Evolutionary conservation across 2,113 vertebrate species (phyloP).

Genomic region (Athene cunicularia): DNA sequence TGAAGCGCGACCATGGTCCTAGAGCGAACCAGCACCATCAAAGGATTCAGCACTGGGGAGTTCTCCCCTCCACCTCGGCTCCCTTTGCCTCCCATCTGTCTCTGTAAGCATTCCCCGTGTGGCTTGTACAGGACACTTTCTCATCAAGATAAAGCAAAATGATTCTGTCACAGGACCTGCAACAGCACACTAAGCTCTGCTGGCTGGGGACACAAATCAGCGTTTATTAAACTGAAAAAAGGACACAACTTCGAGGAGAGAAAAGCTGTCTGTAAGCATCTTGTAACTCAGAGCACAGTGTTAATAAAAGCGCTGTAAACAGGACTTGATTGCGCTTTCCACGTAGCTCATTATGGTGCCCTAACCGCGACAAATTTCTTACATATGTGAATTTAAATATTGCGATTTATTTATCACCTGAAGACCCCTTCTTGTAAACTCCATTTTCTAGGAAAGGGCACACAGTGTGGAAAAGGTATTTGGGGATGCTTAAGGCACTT

Average conservation of each 20-base stretch:
- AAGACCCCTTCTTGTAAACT: background rate
- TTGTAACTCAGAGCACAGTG: background rate
- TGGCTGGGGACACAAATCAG: conserved; percentile 10
- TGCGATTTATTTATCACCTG: background rate
- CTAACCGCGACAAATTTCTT: background rate
- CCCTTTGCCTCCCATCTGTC: background rate
- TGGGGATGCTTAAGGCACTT: background rate
- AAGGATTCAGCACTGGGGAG: background rate
- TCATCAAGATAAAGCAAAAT: conserved; percentile 26
- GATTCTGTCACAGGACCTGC: background rate
- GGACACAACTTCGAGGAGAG: background rate
- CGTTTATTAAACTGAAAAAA: conserved; percentile 19
- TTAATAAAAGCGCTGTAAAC: conserved; percentile 31
- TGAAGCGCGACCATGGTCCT: background rate
- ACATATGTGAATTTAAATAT: background rate
- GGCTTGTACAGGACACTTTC: background rate
- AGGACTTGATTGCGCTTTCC: background rate
- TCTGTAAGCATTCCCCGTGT: background rate
- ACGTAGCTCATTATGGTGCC: background rate
- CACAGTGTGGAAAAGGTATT: background rate
- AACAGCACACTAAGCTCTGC: background rate
- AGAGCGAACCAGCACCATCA: background rate
- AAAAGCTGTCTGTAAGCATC: conserved; percentile 7
- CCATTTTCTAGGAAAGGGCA: background rate
- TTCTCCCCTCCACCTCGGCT: background rate